Conservation (phyloP, 2,113 vertebrate species). For the Zeus faber region DNA sequence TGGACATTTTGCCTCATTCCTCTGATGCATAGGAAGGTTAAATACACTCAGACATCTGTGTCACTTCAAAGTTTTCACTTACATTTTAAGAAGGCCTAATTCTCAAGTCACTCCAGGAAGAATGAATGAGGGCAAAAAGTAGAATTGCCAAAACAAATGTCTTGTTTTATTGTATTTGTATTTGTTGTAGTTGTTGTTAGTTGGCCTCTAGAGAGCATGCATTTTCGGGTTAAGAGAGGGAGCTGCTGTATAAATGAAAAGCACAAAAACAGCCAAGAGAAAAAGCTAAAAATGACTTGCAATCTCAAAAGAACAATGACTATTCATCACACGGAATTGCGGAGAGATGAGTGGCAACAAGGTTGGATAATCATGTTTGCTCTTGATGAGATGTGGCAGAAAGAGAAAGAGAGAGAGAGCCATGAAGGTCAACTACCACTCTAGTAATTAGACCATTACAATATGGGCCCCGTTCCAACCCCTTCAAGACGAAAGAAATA, state of each 20-base stretch:
- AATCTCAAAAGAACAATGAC: constrained; percentile 3
- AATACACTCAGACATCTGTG: too few species aligned
- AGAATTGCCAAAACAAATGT: too few species aligned
- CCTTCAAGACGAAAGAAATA: background rate
- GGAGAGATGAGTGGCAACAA: constrained; percentile 1
- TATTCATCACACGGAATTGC: constrained; percentile 9
- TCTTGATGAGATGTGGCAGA: constrained; percentile 1
- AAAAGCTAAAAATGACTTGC: background rate
- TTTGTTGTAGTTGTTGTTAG: too few species aligned
- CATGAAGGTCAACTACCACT: constrained; percentile 14
- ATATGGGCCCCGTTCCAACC: constrained; percentile 20
- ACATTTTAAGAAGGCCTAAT: too few species aligned
- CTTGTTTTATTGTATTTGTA: background rate
- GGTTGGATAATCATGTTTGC: constrained; percentile 33
- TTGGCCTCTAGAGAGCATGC: constrained; percentile 19
- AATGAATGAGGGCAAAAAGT: too few species aligned
- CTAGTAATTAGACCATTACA: constrained; percentile 18
- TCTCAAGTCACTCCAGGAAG: constrained; percentile 1
- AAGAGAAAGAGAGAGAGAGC: background rate
- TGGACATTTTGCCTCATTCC: too few species aligned
- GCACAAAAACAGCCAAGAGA: background rate
- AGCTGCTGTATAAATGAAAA: background rate
- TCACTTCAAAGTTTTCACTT: too few species aligned
- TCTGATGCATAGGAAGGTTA: too few species aligned
- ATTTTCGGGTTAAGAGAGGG: background rate